phyloP scores from a whole-genome alignment of 2,797 vertebrate genomes.

The Emys orbicularis region DNA sequence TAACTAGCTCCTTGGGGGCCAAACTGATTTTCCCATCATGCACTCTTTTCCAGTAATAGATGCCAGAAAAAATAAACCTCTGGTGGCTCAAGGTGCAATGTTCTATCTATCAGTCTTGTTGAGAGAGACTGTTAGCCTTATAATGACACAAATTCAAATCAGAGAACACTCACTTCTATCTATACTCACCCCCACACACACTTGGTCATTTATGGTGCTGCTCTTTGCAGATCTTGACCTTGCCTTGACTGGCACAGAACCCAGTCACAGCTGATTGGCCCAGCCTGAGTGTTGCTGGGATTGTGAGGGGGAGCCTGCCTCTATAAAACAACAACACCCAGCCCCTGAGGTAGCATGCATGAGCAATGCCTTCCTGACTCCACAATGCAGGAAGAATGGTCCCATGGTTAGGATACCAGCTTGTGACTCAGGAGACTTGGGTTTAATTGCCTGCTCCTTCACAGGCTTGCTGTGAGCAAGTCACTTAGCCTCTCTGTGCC shows the following conservation, averaged over 20 bases:
- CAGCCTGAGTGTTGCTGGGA: background rate
- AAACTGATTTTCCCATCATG: background rate
- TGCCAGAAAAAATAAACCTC: background rate
- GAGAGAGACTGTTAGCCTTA: background rate
- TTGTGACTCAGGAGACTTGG: background rate
- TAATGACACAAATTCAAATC: background rate
- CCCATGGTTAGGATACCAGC: background rate
- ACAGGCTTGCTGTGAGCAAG: background rate
- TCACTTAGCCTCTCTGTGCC: background rate
- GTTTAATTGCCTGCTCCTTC: background rate
- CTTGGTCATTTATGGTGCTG: background rate
- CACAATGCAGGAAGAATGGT: background rate
- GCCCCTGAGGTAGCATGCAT: background rate
- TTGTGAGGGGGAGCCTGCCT: background rate
- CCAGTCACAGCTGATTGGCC: background rate
- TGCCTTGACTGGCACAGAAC: background rate
- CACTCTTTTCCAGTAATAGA: background rate
- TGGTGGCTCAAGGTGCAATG: background rate
- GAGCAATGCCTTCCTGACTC: background rate
- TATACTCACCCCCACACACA: background rate
- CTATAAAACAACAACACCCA: background rate
- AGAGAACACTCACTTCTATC: background rate
- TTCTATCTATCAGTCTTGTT: background rate
- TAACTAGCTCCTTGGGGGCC: constrained; percentile 4
- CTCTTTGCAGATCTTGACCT: background rate